Evolutionary conservation across 2,797 vertebrate species (phyloP).

Genomic region (Falco rusticolus): DNA sequence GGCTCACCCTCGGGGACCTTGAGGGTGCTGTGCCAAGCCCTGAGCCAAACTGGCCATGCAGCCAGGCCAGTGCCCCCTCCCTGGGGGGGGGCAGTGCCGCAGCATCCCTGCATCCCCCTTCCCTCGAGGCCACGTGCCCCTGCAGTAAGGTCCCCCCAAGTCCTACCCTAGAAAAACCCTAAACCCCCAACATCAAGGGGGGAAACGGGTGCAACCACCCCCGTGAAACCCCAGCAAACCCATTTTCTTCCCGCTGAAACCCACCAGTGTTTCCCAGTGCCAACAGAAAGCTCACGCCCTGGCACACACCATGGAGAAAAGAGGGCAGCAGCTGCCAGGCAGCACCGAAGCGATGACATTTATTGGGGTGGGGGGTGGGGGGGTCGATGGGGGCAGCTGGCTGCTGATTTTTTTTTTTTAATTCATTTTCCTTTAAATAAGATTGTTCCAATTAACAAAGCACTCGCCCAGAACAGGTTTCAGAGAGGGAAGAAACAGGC

Average conservation of each 20-base stretch:
- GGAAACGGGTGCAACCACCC: rapidly evolving
- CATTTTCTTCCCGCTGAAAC: not conserved
- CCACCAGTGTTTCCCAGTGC: not conserved
- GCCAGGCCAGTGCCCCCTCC: too few relatives aligned
- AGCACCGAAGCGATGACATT: not conserved
- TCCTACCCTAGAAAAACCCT: not conserved
- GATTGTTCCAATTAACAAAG: conserved; percentile 58
- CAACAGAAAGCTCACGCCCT: not conserved
- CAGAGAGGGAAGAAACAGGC: not conserved
- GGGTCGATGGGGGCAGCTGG: conserved; percentile 35
- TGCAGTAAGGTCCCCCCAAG: rapidly evolving
- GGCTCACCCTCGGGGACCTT: too few relatives aligned
- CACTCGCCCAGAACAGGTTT: conserved; percentile 21
- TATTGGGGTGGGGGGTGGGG: not conserved
- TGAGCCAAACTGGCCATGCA: rapidly evolving
- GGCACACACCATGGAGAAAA: not conserved
- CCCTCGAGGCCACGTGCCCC: rapidly evolving
- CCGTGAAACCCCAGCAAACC: not conserved
- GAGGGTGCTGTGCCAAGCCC: not conserved
- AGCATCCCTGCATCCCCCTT: rapidly evolving
- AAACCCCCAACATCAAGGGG: rapidly evolving
- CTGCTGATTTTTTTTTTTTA: not conserved
- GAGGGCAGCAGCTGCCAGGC: conserved; percentile 59
- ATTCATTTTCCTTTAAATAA: conserved; percentile 69
- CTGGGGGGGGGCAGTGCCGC: rapidly evolving